Evolutionary conservation across 2,888 invertebrate species (phyloP), one percentile per base, ranked within the genome.

Genomic region (Octodonta nipae): DNA sequence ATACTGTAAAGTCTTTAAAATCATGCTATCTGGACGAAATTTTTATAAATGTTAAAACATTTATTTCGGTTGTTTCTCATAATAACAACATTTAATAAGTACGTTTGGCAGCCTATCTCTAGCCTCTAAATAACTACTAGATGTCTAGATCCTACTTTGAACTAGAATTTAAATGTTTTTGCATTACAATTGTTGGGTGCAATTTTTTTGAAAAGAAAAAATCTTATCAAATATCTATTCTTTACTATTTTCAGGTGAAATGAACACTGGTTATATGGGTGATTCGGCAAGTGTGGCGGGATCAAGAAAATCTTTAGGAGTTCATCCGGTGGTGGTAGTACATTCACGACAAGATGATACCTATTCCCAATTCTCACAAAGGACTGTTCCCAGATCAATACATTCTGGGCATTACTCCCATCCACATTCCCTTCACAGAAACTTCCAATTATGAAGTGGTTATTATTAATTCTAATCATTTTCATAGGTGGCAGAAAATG

Each of bases 251-350:
- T 35, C 64, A 87, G 88, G 87, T 41, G 87, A 88, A 67, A 80
- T 87, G 45, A 88, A 88, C 65, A 78, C 82, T 49, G 87, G 81
- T 5, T 88, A 83, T 60, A 75, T 88, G 37, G 83, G 81, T 8
- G 89, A 89, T 58, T 80, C 78, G 14, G 80, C 82, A 42, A 87
- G 86, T 43, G 73, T 87, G 31, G 79, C 83, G 6, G 73, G 73
- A 4, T 88, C 87, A 1, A 68, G 88, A 33, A 88, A 88, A 59
- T 86, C 87, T 0, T 66, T 88, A 5, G 86, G 86, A 31, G 64
- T 89, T 6, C 84, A 88, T 60, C 88, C 89, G 2, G 87, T 91
- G 5, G 65, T 89, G 30, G 64, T 89, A 49, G 78, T 85, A 67
- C 82, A 81, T 22, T 65, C 72, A 1, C 70, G 71, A 6, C 68